phyloP scores from a whole-genome alignment of 2,888 invertebrate species.

The Octodonta nipae region DNA sequence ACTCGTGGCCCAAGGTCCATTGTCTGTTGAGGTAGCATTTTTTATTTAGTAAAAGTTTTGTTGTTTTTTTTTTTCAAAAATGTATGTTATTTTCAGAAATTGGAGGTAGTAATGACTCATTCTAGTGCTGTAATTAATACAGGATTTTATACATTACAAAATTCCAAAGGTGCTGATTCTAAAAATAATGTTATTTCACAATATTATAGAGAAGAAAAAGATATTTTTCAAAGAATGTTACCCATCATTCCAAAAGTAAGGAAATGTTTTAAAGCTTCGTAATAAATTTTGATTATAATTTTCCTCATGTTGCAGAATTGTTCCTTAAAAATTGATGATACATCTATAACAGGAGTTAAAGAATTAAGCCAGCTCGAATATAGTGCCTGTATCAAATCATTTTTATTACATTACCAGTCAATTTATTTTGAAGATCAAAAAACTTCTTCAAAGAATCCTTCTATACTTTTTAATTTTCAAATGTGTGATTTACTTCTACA shows the following conservation, averaged over 20 bases:
- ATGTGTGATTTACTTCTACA: constrained; percentile 49
- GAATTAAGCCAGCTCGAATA: constrained; percentile 58
- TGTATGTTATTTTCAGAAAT: constrained; percentile 44
- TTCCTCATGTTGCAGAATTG: constrained; percentile 52
- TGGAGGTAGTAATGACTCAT: constrained; percentile 48
- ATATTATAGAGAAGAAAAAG: constrained; percentile 37
- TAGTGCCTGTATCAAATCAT: constrained; percentile 40
- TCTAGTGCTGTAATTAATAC: constrained; percentile 45
- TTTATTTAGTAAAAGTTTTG: neutral
- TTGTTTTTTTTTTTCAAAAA: neutral
- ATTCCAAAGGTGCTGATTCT: constrained; percentile 11
- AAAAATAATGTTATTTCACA: constrained; percentile 12
- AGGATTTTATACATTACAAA: constrained; percentile 40
- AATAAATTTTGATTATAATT: too few species aligned
- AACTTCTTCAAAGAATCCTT: constrained; percentile 35
- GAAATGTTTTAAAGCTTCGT: constrained; percentile 5
- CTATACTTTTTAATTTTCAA: constrained; percentile 48
- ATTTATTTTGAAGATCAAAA: constrained; percentile 21
- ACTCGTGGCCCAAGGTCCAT: constrained; percentile 66
- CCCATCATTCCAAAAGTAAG: constrained; percentile 69
- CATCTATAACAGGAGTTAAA: constrained; percentile 53
- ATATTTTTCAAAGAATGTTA: constrained; percentile 50
- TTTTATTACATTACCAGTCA: constrained; percentile 26
- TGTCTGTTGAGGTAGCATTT: constrained; percentile 74
- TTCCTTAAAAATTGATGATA: constrained; percentile 54